phyloP scores from a whole-genome alignment of 1,140 invertebrate genomes.

The Scaptodrosophila lebanonensis region DNA sequence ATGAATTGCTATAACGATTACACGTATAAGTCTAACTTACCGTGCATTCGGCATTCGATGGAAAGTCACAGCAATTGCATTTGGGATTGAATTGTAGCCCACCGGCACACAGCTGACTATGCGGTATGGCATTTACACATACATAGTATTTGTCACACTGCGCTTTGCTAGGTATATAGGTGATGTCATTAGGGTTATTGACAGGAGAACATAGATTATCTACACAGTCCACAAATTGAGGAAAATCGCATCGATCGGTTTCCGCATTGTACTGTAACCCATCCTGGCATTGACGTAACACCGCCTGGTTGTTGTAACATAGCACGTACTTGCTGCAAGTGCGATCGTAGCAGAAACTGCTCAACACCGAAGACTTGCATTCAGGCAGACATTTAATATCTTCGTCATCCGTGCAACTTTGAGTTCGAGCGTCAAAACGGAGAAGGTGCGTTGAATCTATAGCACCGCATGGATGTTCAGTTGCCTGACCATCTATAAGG shows the following conservation, averaged over 20 bases:
- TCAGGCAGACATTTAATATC: slow-evolving; percentile 18
- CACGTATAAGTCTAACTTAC: slow-evolving; percentile 21
- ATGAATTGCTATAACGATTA: accelerated
- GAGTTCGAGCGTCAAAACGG: slow-evolving; percentile 28
- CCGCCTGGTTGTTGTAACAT: slow-evolving; percentile 53
- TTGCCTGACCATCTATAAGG: too few species aligned
- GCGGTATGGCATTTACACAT: slow-evolving; percentile 49
- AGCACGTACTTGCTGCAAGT: slow-evolving; percentile 68
- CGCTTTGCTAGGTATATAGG: slow-evolving; percentile 54
- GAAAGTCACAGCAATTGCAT: slow-evolving; percentile 50
- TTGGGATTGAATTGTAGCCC: slow-evolving; percentile 48
- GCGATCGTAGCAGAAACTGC: slow-evolving; percentile 57
- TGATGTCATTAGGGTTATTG: slow-evolving; percentile 43
- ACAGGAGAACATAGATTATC: slow-evolving; percentile 51
- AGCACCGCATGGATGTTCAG: too few species aligned
- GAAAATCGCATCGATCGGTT: slow-evolving; percentile 65
- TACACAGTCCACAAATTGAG: slow-evolving; percentile 66
- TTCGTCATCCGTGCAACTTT: slow-evolving; percentile 11
- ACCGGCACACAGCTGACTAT: slow-evolving; percentile 41
- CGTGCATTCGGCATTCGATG: slow-evolving; percentile 37
- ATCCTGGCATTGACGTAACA: slow-evolving; percentile 54
- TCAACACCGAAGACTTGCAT: slow-evolving; percentile 11
- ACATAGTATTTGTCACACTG: slow-evolving; percentile 58
- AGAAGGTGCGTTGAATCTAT: too few species aligned
- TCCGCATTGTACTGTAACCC: slow-evolving; percentile 58